Percentiles rank a stretch among this genome's conserved stretches.
Evolutionary conservation across 1,140 invertebrate genomes (phyloP).

Genomic region (Arion vulgaris): DNA sequence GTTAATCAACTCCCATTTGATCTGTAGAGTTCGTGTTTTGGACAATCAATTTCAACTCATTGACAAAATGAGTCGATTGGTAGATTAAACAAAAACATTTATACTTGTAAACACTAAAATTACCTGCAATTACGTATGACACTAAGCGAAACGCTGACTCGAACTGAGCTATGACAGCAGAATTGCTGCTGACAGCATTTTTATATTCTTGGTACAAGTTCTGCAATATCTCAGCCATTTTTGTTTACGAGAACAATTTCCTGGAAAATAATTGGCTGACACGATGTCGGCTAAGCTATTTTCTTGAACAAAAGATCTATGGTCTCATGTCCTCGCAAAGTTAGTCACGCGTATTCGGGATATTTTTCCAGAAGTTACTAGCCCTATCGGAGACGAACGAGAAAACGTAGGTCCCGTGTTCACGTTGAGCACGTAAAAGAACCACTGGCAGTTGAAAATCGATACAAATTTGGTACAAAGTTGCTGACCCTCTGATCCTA

Average conservation of each 20-base stretch:
- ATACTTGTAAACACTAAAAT: constrained; percentile 2
- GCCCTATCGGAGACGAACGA: too few relatives aligned
- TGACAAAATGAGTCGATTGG: too few relatives aligned
- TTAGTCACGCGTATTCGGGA: background rate
- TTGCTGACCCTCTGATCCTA: too few relatives aligned
- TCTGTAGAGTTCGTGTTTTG: too few relatives aligned
- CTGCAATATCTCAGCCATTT: constrained; percentile 33
- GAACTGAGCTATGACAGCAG: constrained; percentile 56
- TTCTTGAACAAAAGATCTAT: background rate
- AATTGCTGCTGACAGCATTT: constrained; percentile 54
- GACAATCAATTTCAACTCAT: too few relatives aligned
- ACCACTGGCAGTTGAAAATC: too few relatives aligned
- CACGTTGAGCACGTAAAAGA: too few relatives aligned
- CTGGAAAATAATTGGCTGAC: background rate
- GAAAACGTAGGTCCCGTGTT: too few relatives aligned
- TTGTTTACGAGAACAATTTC: background rate
- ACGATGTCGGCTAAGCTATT: background rate
- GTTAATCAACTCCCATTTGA: too few relatives aligned
- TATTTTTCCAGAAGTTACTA: too few relatives aligned
- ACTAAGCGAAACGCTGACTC: constrained; percentile 56
- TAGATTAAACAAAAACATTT: too few relatives aligned
- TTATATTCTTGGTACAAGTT: constrained; percentile 55
- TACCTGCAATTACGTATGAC: constrained; percentile 63
- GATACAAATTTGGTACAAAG: too few relatives aligned
- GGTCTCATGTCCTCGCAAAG: background rate